Conservation (phyloP, 2,888 invertebrate genomes). For the Macrophya alboannulata region DNA sequence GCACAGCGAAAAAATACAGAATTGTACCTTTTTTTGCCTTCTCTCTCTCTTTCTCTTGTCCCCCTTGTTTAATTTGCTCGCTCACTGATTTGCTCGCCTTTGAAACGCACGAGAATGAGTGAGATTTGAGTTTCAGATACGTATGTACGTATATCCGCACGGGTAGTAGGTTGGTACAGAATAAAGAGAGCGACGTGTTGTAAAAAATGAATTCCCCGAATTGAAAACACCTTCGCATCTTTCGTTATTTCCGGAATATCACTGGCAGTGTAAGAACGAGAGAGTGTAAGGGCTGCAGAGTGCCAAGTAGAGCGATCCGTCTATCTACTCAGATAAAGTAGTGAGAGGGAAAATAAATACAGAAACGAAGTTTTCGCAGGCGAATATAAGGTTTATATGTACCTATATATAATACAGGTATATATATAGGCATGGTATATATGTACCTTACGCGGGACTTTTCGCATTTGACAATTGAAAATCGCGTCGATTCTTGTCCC, state of each 20-base stretch:
- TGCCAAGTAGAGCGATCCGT: background rate
- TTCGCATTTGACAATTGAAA: constrained; percentile 32
- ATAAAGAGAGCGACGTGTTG: background rate
- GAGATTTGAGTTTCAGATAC: background rate
- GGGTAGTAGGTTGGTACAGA: background rate
- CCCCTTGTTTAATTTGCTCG: background rate
- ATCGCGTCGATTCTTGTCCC: constrained; percentile 45
- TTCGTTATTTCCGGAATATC: constrained; percentile 33
- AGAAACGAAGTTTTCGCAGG: background rate
- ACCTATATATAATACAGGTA: too few relatives aligned
- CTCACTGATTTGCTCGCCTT: background rate
- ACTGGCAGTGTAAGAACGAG: background rate
- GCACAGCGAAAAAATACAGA: background rate
- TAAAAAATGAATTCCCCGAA: constrained; percentile 32
- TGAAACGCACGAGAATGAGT: background rate
- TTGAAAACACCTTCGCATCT: constrained; percentile 29
- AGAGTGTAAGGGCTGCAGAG: background rate
- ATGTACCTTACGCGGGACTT: background rate
- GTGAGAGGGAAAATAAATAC: background rate
- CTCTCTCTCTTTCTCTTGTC: too few relatives aligned
- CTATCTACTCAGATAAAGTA: background rate
- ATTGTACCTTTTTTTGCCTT: background rate
- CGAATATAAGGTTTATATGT: too few relatives aligned
- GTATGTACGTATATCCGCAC: background rate
- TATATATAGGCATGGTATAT: background rate